Evolutionary conservation across 2,888 invertebrate genomes (phyloP), one percentile per base, ranked within the genome.

Genomic region (Acanthopleura granulata): DNA sequence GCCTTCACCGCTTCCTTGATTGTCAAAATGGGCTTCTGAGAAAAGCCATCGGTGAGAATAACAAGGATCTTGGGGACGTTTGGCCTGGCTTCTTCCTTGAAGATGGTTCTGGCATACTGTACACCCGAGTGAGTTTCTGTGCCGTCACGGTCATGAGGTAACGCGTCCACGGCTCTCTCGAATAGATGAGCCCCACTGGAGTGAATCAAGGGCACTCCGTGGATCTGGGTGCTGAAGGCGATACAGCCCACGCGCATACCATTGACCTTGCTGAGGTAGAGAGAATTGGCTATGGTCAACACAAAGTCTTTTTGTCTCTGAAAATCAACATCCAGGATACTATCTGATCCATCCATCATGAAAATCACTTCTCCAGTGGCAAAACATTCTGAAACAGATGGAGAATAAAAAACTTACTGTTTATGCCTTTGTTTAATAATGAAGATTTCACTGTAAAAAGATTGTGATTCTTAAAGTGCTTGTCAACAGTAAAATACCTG

Each of bases 321-420:
- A 27, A 66, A 66, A 27, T 66, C 25, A 18, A 66, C 22, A 27
- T 22, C 66, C 16, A 27, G 6, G 16, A 66, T 66, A 14, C 66
- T 66, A 25, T 66, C 66, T 66, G 66, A 66, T 66, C 66, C 66
- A 66, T 66, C 66, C 66, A 66, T 27, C 66, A 66, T 66, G 14
- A 66, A 66, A 18, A 66, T 9, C 4, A 66, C 29, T 14, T 66
- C 66, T 12, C 66, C 66, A 22, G 27, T 27, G 3, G 22, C 66
- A 66, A 27, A 66, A 27, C 66, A 66, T 27, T 66, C 66, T 66
- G 66, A 66, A 1, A 66, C 57, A 57, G 22, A 22, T n/a, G 12
- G 22, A 57, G 22, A 57, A 57, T 4, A 57, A 18, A 57, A 4
- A 3, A 57, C 4, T 57, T 4, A 57, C 3, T 3, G 12, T 57